Base-by-base conservation (phyloP, 92 coral and sea anemone genomes). In the Palythoa caribaeorum region DNA sequence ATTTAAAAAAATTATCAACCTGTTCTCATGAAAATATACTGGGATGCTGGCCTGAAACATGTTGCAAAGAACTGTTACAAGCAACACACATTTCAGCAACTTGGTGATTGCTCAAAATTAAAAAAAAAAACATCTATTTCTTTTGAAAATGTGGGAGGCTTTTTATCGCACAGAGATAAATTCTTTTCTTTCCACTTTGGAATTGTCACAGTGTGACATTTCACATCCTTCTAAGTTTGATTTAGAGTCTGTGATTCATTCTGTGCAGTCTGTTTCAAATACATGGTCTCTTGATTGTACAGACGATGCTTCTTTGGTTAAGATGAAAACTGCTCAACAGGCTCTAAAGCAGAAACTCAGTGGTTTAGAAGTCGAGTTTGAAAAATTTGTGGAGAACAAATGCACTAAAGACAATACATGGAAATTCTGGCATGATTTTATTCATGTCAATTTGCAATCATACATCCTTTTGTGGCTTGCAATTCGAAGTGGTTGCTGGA, bases 21-120 rank as follows among this genome's bases (percentile, higher is more conserved):
- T 50, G 81, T 77, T 51, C 11, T 77, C 15, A 48, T 71, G 76
- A 76, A 76, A 51, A 50, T 51, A 17, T 76, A 76, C 62, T 48
- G 62, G 80, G 80, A 76, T 76, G 63, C 80, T 51, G 80, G 80
- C 8, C 13, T 77, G 36, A 77, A 77, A 59, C 9, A 77, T 77
- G 62, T 77, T 77, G 66, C 81, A 52, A 52, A 51, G 39, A 52
- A 14, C 62, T 50, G 66, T 9, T 35, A 77, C 81, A 77, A 77
- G 57, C 63, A 51, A 4, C 44, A 20, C 5, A 50, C 44, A 19
- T 7, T 50, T 44, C 13, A 51, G 57, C 62, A 51, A 52, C 81
- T 77, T 51, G 39, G 20, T 52, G 38, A 77, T 6, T 77, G 65
- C 57, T 77, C 48, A 77, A 77, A 12, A 5, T 77, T 77, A 0